Conservation (phyloP, 2,797 vertebrate species). For the Diglossa cyanea region DNA sequence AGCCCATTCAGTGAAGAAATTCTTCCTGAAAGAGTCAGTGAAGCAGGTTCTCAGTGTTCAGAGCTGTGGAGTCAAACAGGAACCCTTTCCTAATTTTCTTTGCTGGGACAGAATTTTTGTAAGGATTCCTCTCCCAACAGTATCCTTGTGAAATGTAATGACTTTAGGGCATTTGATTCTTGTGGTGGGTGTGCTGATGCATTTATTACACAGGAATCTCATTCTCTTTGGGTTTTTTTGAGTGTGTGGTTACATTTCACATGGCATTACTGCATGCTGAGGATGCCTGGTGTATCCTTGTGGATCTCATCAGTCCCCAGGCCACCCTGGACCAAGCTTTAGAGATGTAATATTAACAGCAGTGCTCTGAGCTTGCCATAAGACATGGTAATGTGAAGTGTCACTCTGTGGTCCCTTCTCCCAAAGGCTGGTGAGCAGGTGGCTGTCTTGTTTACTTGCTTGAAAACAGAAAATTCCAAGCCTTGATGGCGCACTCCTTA, state of each 20-base stretch:
- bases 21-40: background rate
- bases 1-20: background rate
- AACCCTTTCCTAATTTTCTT: background rate
- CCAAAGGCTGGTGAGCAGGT: background rate
- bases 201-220: background rate
- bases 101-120: background rate
- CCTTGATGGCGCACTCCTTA: background rate
- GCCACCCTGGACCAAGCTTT: background rate
- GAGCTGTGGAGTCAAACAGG: background rate
- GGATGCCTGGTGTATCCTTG: background rate
- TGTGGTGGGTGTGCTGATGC: background rate
- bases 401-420: background rate
- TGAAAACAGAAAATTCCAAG: background rate
- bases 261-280: background rate
- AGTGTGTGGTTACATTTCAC: background rate
- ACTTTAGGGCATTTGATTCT: background rate
- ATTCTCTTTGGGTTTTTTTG: background rate
- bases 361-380: background rate
- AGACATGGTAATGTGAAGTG: background rate
- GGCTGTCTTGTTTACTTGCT: background rate
- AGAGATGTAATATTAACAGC: background rate
- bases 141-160: background rate
- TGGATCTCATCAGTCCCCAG: background rate
- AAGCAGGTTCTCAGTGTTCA: background rate
- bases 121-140: background rate